These are phyloP conservation scores for Pachycephus smyrnensis DNA, from an alignment of 2,888 invertebrate genomes.

Conservation along the genomic window DNA sequence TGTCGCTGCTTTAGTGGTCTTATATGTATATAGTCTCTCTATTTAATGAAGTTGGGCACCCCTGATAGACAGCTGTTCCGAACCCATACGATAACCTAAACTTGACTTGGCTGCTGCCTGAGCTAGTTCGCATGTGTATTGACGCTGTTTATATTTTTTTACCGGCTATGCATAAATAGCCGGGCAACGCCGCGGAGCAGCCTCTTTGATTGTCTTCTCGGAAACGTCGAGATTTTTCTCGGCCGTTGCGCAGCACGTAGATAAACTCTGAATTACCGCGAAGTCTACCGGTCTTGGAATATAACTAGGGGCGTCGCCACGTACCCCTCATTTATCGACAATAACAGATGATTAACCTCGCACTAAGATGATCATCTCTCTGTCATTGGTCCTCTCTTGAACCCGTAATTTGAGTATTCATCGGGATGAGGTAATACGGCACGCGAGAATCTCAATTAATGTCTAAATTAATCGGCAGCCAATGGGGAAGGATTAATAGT, in stretches of 20 bases:
- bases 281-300: slow-evolving; percentile 23
- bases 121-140: slow-evolving; percentile 59
- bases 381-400: not conserved
- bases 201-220: slow-evolving; percentile 61
- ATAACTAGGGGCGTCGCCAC: not conserved
- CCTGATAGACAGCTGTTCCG: slow-evolving; percentile 63
- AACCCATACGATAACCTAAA: slow-evolving; percentile 61
- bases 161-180: slow-evolving; percentile 59
- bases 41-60: slow-evolving; percentile 50
- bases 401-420: not conserved
- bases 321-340: not conserved
- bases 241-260: slow-evolving; percentile 45
- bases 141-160: slow-evolving; percentile 47
- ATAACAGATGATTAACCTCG: not conserved
- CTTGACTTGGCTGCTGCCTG: slow-evolving; percentile 37
- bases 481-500: not conserved
- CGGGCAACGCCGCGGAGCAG: slow-evolving; percentile 35
- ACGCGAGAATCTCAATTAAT: not conserved
- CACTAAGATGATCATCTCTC: not conserved
- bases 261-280: slow-evolving; percentile 50
- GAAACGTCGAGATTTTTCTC: slow-evolving; percentile 51
- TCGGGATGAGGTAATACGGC: not conserved
- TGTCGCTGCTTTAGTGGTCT: not conserved
- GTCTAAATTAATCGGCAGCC: not conserved
- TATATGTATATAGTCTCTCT: not conserved